Base-by-base conservation (phyloP, 2,113 vertebrate species). In the Zosterops hypoxanthus region DNA sequence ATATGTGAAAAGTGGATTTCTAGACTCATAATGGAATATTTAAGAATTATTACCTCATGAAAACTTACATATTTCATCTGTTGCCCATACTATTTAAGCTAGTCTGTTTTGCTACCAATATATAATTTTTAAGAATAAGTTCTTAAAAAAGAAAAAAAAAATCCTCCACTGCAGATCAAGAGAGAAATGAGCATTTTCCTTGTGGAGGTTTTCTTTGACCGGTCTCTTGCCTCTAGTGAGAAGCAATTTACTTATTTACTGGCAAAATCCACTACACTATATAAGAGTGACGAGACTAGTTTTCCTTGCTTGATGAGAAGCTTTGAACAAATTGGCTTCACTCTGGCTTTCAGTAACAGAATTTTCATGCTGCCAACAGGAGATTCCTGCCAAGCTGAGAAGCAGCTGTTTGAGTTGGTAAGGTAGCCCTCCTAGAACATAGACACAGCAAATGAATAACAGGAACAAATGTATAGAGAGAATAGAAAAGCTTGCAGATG, bases 221-320 rank as follows among this genome's bases (percentile, higher is more conserved):
- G 8, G 31, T 55, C n/a, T 70, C 61, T 63, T 79, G 28, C 47
- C 36, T 86, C 39, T 66, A 56, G 50, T 80, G 66, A 63, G 13
- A 93, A 92, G 3, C 1, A 75, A 93, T 81, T 90, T 92, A 76
- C 59, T 90, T 92, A 88, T 66, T 75, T 88, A 61, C 29, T 83
- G 52, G 36, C 42, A 92, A 94, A 90, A 76, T 56, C 78, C 11
- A 63, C 44, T 63, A 14, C 22, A 29, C 18, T 78, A 6, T 57
- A 44, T 83, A 71, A 90, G 39, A 79, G 6, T 46, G 34, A 71
- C 0, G 1, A 55, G 5, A 76, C 9, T 39, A 77, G 71, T 41
- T 70, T 77, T 68, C 52, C 65, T 70, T 78, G 6, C 34, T 86
- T 89, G 55, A 75, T 75, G 57, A 94, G 71, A 88, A 92, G 46